Evolutionary conservation across 2,888 invertebrate genomes (phyloP), one percentile per base, ranked within the genome.

Genomic region (Leucophora obtusa): DNA sequence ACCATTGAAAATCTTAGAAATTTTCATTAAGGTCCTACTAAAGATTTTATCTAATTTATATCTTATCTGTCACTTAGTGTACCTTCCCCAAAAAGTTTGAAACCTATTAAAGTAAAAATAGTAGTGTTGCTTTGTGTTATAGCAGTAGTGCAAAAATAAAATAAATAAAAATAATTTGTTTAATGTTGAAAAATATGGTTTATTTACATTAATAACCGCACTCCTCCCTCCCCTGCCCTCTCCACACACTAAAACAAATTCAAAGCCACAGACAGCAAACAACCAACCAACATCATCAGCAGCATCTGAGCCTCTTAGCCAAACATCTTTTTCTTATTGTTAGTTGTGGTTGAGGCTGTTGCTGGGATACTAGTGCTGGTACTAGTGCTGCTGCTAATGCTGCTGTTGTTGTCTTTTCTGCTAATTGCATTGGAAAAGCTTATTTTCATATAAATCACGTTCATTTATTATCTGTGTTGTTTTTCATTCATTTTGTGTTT

Each of bases 381-480:
- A n/a, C n/a, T n/a, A n/a, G 28, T 21, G 53, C 3, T 8, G 38
- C 21, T 68, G 56, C 10, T 58, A 24, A 5, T 47, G 18, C 18
- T 18, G 11, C 24, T n/a, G 43, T 10, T n/a, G 43, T 17, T 21
- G 17, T 50, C 18, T 47, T 28, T 58, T 28, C 18, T 58, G 17
- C 58, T 58, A 69, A 69, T 69, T 69, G 17, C 69, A 59, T 59
- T 58, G 7, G 28, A 8, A 56, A 18, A 33, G 28, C 15, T 59
- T 69, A 33, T 51, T 69, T 47, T 59, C 33, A 69, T 69, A 69
- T 59, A 50, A 69, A 59, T 59, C 35, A 50, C 11, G 50, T 50
- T 69, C 43, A 18, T 21, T 21, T 35, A 38, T 18, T 58, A 38
- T 11, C 21, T 21, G 21, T 21, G 21, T 4, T 21, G 21, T 21